Percentiles rank a stretch among this genome's conserved stretches.
Conservation (phyloP, 1,140 invertebrate genomes). For the Drosophila athabasca region DNA sequence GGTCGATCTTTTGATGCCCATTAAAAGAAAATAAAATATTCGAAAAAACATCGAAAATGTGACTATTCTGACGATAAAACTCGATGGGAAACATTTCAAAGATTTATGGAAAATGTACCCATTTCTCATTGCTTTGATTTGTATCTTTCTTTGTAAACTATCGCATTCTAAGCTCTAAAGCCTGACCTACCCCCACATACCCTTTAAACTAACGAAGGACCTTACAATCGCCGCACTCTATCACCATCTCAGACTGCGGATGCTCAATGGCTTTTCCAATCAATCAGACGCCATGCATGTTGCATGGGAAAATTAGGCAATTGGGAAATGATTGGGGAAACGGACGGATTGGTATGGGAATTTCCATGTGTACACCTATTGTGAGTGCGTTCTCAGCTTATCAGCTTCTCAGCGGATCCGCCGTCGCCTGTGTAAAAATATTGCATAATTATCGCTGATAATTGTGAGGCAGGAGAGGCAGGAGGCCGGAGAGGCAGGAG, state of each 20-base stretch:
- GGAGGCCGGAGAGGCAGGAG: no score
- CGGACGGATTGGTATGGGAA: constrained; percentile 4
- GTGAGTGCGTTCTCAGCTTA: constrained; percentile 39
- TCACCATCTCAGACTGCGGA: not conserved
- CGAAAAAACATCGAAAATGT: no score
- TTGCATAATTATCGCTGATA: constrained; percentile 79
- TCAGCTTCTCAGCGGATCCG: constrained; percentile 31
- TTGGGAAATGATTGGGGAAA: constrained; percentile 57
- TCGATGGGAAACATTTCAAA: no score
- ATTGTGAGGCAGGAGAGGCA: constrained; percentile 53
- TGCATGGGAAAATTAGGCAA: constrained; percentile 75
- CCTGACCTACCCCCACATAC: no score
- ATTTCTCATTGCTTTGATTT: no score
- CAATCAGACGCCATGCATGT: constrained; percentile 60
- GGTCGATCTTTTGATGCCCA: no score
- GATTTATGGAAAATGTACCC: no score
- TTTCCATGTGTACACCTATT: constrained; percentile 15
- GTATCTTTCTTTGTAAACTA: no score
- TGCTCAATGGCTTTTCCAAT: constrained; percentile 58
- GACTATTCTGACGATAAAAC: no score
- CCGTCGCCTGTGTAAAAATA: constrained; percentile 50
- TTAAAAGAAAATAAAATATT: no score
- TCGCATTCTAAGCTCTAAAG: no score
- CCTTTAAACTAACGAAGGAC: not conserved
- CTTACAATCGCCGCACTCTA: constrained; percentile 8